These are phyloP conservation scores for Cydia fagiglandana DNA, from an alignment of 1,140 invertebrate species.

Conservation along the genomic window DNA sequence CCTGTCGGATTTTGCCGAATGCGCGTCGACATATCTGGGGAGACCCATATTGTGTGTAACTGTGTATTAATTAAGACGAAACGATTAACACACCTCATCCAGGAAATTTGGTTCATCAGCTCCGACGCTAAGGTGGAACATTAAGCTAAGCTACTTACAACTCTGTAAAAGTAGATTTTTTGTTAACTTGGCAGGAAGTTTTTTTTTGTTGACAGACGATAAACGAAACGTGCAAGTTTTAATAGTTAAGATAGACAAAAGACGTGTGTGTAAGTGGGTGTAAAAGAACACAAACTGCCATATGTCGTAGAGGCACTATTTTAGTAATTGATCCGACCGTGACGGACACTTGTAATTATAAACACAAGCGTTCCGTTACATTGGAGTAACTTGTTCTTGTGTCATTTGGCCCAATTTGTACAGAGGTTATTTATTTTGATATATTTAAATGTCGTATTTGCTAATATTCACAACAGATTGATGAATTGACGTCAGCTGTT, in stretches of 20 bases:
- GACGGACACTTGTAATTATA: constrained; percentile 21
- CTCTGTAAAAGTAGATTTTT: too few relatives aligned
- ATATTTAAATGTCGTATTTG: not conserved
- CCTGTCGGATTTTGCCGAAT: too few relatives aligned
- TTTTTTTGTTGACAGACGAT: not conserved
- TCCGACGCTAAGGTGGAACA: too few relatives aligned
- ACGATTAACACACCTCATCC: too few relatives aligned
- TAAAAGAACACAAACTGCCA: not conserved
- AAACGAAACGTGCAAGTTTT: not conserved
- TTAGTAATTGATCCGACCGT: constrained; percentile 21
- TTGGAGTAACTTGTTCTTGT: not conserved
- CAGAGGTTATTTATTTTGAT: not conserved
- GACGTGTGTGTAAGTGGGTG: not conserved
- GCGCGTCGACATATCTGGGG: too few relatives aligned
- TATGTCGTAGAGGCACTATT: not conserved
- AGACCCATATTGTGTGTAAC: too few relatives aligned
- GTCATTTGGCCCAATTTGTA: not conserved
- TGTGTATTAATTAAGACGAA: too few relatives aligned
- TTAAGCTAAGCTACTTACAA: too few relatives aligned
- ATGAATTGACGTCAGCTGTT: too few relatives aligned
- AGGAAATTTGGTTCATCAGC: too few relatives aligned
- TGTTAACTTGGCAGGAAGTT: too few relatives aligned
- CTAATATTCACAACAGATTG: too few relatives aligned
- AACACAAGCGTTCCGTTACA: constrained; percentile 17
- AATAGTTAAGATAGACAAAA: not conserved